Percentiles rank a stretch among this genome's conserved stretches.
Conservation (phyloP, 2,888 invertebrate genomes). For the Epistrophella euchroma region DNA sequence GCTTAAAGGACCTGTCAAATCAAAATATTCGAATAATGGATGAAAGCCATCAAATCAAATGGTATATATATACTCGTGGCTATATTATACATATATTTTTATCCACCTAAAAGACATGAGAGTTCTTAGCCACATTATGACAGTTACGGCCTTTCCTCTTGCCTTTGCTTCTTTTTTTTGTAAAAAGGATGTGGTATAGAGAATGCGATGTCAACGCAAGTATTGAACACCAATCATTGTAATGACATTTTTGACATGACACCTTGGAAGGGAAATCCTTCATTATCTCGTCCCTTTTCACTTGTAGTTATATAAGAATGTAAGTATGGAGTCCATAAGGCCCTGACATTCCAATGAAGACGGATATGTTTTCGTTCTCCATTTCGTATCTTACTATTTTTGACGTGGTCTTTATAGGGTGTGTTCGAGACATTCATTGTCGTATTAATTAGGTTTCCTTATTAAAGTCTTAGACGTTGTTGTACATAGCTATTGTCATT, state of each 20-base stretch:
- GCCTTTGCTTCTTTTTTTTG: background rate
- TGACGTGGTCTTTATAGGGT: background rate
- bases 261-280: constrained; percentile 71
- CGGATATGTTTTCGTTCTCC: constrained; percentile 57
- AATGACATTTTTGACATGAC: constrained; percentile 76
- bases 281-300: constrained; percentile 64
- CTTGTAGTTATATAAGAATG: background rate
- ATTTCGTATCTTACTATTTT: constrained; percentile 2
- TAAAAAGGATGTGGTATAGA: constrained; percentile 32
- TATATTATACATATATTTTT: background rate
- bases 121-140: constrained; percentile 54
- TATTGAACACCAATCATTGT: constrained; percentile 76
- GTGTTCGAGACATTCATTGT: background rate
- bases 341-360: constrained; percentile 70
- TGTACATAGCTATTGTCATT: no score
- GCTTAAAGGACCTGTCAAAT: constrained; percentile 69
- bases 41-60: constrained; percentile 74
- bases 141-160: constrained; percentile 6
- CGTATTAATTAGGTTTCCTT: no score
- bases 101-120: constrained; percentile 56
- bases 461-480: no score
- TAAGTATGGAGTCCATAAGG: constrained; percentile 59
- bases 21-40: constrained; percentile 70
- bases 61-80: constrained; percentile 19
- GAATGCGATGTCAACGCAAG: constrained; percentile 70